Evolutionary conservation across 2,797 vertebrate genomes (phyloP).

Genomic region (Pitangus sulphuratus): DNA sequence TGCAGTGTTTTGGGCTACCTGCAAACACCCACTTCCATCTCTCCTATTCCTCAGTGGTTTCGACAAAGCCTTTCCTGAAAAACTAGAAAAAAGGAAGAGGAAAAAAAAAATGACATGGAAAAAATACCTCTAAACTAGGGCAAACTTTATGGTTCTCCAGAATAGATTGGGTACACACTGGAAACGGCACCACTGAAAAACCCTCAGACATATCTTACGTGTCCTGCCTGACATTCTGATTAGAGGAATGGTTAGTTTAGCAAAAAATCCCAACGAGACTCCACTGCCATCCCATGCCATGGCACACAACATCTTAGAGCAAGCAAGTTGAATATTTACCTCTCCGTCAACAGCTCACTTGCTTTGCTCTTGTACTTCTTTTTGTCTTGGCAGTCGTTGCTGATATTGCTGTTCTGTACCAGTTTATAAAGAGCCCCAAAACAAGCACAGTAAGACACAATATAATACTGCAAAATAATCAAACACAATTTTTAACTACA

Average conservation of each 20-base stretch:
- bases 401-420: neutral
- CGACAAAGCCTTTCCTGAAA: neutral
- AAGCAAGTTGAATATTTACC: neutral
- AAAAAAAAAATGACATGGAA: fast-evolving
- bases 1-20: neutral
- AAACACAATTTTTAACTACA: neutral
- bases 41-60: neutral
- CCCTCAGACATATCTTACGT: neutral
- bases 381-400: neutral
- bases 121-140: too few species aligned
- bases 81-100: fast-evolving
- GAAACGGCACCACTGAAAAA: neutral
- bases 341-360: neutral
- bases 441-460: neutral
- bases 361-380: neutral
- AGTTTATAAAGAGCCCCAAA: neutral
- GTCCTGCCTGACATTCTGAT: neutral
- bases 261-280: neutral
- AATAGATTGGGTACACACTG: neutral
- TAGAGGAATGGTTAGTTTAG: neutral
- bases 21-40: neutral
- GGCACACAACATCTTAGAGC: neutral
- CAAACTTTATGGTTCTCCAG: neutral
- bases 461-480: neutral
- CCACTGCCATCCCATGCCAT: neutral